Conservation (phyloP, 2,888 invertebrate genomes). For the Hypomecis atomaria region DNA sequence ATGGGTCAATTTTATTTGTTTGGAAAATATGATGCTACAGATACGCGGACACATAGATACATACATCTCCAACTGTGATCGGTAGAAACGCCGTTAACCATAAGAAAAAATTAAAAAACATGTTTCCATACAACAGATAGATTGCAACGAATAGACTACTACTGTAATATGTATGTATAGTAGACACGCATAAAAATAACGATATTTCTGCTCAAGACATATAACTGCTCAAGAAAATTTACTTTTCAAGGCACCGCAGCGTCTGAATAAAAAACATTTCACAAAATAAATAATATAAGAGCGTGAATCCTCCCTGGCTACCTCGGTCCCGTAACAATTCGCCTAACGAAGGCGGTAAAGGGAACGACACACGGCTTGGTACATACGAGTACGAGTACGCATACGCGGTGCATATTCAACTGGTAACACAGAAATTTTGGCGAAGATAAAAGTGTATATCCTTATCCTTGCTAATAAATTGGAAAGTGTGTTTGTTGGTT, state of each 20-base stretch:
- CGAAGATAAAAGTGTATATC: background rate
- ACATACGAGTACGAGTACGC: no score
- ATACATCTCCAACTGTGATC: no score
- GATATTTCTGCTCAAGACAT: slow-evolving; percentile 1
- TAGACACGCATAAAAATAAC: slow-evolving; percentile 5
- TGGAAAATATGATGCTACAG: no score
- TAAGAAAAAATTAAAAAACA: no score
- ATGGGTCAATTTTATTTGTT: no score
- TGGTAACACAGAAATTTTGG: background rate
- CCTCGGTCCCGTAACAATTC: slow-evolving; percentile 34
- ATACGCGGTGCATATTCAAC: slow-evolving; percentile 7
- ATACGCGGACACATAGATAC: no score
- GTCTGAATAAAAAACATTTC: slow-evolving; percentile 36
- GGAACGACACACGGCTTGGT: slow-evolving; percentile 7
- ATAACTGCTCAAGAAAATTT: slow-evolving; percentile 24
- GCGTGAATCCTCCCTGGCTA: slow-evolving; percentile 33
- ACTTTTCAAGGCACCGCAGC: slow-evolving; percentile 21
- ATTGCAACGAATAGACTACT: background rate
- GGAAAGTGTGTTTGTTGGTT: no score
- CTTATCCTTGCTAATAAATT: background rate
- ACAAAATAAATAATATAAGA: slow-evolving; percentile 37
- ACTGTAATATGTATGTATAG: background rate
- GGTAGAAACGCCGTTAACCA: no score
- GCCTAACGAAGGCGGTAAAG: slow-evolving; percentile 34
- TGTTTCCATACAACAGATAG: background rate